Percentiles rank a stretch among this genome's conserved stretches.
Conservation (phyloP, 2,888 invertebrate species). For the Chrysodeixis includens region DNA sequence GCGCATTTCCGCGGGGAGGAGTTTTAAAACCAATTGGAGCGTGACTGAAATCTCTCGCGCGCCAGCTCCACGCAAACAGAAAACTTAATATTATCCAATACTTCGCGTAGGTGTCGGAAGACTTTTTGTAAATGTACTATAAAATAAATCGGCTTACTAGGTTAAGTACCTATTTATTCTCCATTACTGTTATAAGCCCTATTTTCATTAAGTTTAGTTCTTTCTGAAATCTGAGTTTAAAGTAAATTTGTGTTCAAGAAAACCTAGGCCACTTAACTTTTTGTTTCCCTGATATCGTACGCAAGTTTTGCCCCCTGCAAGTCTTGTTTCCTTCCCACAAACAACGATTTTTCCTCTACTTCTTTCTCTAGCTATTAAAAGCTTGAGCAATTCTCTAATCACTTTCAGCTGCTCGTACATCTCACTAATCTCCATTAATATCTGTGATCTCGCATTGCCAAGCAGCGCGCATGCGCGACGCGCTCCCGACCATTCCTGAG, state of each 20-base stretch:
- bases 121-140: conserved; percentile 13
- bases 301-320: background rate
- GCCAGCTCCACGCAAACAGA: conserved; percentile 35
- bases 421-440: background rate
- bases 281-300: background rate
- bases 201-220: background rate
- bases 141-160: conserved; percentile 17
- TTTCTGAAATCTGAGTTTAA: background rate
- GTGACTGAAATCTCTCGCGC: conserved; percentile 43
- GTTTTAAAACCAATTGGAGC: conserved; percentile 60
- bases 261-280: background rate
- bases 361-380: no score
- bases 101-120: conserved; percentile 12
- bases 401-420: background rate
- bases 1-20: conserved; percentile 48
- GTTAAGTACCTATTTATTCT: conserved; percentile 6
- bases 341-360: no score
- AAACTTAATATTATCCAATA: conserved; percentile 30
- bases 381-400: background rate
- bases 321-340: no score
- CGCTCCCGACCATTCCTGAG: background rate
- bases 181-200: background rate
- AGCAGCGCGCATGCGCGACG: background rate
- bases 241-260: background rate
- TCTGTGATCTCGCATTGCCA: conserved; percentile 4